These are phyloP conservation scores for Psittacula cyanocephala DNA, from an alignment of 2,113 vertebrate species.

Conservation along the genomic window DNA sequence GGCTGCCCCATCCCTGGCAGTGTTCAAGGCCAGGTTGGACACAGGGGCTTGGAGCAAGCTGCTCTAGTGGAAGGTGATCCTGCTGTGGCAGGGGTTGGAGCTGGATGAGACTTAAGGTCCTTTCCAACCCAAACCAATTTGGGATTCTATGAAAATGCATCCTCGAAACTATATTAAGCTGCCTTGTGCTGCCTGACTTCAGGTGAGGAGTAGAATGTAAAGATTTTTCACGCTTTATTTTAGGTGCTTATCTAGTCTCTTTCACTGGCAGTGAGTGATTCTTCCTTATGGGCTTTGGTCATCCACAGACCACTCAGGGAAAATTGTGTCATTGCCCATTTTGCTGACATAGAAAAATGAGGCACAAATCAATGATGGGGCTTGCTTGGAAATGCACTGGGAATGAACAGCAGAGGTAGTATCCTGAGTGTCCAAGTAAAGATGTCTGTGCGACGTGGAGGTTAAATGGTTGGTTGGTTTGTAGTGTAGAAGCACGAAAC, in stretches of 20 bases:
- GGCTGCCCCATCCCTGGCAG: too few species aligned
- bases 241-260: neutral
- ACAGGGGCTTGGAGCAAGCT: neutral
- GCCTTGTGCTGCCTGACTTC: neutral
- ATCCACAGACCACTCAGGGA: neutral
- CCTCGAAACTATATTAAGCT: neutral
- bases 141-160: neutral
- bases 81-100: neutral
- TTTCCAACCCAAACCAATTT: neutral
- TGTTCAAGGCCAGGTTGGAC: too few species aligned
- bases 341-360: neutral
- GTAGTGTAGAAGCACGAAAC: neutral
- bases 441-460: neutral
- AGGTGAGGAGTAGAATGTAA: neutral
- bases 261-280: neutral
- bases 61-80: neutral
- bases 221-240: neutral
- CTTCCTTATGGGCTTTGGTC: neutral
- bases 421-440: neutral
- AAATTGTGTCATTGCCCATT: neutral
- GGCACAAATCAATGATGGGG: neutral
- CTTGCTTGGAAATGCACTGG: neutral
- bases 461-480: neutral
- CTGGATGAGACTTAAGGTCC: neutral
- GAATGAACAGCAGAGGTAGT: neutral